These are phyloP conservation scores for Notocelia uddmanniana DNA, from an alignment of 2,888 invertebrate genomes.

Conservation along the genomic window DNA sequence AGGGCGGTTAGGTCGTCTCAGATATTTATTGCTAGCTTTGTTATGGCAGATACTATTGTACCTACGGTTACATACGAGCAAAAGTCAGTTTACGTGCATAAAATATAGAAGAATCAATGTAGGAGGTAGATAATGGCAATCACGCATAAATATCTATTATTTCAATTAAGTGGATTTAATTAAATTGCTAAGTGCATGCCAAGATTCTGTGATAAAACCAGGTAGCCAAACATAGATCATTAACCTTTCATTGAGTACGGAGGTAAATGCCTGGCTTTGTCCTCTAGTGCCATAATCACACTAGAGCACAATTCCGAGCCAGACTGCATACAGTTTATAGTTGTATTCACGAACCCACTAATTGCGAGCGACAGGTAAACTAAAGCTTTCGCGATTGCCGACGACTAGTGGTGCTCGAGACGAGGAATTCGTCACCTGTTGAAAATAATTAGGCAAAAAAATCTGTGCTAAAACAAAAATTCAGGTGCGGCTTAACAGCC, in stretches of 20 bases:
- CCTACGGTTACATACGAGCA: too few relatives aligned
- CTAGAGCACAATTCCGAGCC: constrained; percentile 21
- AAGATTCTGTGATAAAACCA: too few relatives aligned
- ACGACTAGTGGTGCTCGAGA: constrained; percentile 78
- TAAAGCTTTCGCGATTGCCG: constrained; percentile 73
- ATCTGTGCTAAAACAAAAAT: constrained; percentile 82
- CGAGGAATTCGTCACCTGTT: constrained; percentile 84
- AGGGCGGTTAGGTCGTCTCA: too few relatives aligned
- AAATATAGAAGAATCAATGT: too few relatives aligned
- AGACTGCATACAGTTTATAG: constrained; percentile 31
- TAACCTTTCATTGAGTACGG: background rate
- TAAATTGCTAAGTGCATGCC: too few relatives aligned
- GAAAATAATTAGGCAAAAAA: constrained; percentile 87
- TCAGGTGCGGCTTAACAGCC: constrained; percentile 74
- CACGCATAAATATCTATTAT: too few relatives aligned
- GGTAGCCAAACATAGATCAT: background rate
- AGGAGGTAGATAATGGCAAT: too few relatives aligned
- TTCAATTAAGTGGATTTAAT: too few relatives aligned
- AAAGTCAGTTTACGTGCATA: too few relatives aligned
- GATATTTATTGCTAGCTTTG: too few relatives aligned
- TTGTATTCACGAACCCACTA: constrained; percentile 65
- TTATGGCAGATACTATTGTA: too few relatives aligned
- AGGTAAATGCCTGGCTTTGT: constrained; percentile 8
- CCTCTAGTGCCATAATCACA: constrained; percentile 22
- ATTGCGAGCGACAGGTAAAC: constrained; percentile 78